Base-by-base conservation (phyloP, 2,888 invertebrate species). In the Pinctada fucata region DNA sequence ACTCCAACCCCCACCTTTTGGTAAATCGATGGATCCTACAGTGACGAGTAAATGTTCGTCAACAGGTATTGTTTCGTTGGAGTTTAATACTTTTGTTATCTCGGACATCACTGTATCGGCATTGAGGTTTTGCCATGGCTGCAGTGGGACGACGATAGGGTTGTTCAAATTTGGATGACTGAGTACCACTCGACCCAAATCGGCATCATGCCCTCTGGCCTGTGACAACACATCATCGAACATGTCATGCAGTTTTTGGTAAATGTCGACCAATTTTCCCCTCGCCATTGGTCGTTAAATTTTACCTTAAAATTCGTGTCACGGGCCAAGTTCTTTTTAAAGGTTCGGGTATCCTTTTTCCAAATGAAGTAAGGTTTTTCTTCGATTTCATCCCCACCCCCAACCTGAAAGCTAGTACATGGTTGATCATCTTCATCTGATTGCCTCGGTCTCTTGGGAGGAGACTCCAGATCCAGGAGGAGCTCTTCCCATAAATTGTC, bases 131-230 rank as follows among this genome's bases (percentile, higher is more conserved):
- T 79, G 76, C 81, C 75, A 80, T n/a, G 79, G 72, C 48, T 76
- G 79, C 2, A 80, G 67, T n/a, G 82, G 82, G n/a, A 83, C 80
- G 4, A 83, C 77, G 8, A 83, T 76, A 2, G 82, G 81, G 71
- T 82, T 77, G 51, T 82, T 79, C n/a, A 82, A 52, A 50, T 73
- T 52, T 0, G 78, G 74, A 50, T 80, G 75, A 68, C 80, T 72
- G 2, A 79, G 50, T 1, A 79, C 73, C 8, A 79, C 76, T 3
- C 73, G 68, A 1, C 79, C 79, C 51, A 79, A 76, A 76, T 79
- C 79, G 31, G 72, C 79, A 50, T 72, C 72, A 63, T 76, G 13
- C 10, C 76, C 79, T 72, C 72, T 75, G 6, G 80, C 80, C 16
- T 67, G 50, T 13, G 78, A 73, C 76, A 82, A 71, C 3, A 71